A percentile compares a stretch with the other conserved stretches of the same genome.
Conservation (phyloP, 2,888 invertebrate genomes). For the Caenorhabditis macrosperma region DNA sequence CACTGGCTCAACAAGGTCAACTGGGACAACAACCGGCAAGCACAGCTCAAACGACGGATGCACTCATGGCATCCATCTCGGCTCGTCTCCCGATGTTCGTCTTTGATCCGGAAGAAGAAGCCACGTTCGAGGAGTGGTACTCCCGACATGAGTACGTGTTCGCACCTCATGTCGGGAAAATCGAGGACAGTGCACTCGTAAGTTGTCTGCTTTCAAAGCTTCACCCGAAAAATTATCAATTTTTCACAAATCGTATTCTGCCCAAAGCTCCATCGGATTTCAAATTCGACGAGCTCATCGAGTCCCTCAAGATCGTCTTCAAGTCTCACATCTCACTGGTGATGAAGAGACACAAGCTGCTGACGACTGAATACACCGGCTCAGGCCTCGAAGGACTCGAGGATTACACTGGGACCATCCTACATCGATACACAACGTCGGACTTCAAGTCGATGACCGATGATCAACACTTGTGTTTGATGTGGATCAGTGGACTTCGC, state of each 20-base stretch:
- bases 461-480: background rate
- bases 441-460: constrained; percentile 11
- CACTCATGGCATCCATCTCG: background rate
- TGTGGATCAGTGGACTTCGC: constrained; percentile 5
- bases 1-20: background rate
- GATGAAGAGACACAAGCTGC: background rate
- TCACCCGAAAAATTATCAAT: background rate
- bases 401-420: constrained; percentile 6
- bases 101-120: background rate
- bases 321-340: background rate
- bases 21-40: background rate
- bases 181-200: background rate
- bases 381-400: background rate
- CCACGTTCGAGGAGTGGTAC: background rate
- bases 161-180: background rate
- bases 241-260: background rate
- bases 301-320: background rate
- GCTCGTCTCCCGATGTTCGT: background rate
- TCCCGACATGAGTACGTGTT: background rate
- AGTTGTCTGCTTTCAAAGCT: background rate
- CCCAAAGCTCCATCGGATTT: background rate
- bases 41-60: background rate
- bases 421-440: background rate
- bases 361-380: background rate
- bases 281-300: background rate